A percentile compares a stretch with the other conserved stretches of the same genome.
Evolutionary conservation across 2,113 vertebrate species (phyloP).

Genomic region (Philantomba maxwellii): DNA sequence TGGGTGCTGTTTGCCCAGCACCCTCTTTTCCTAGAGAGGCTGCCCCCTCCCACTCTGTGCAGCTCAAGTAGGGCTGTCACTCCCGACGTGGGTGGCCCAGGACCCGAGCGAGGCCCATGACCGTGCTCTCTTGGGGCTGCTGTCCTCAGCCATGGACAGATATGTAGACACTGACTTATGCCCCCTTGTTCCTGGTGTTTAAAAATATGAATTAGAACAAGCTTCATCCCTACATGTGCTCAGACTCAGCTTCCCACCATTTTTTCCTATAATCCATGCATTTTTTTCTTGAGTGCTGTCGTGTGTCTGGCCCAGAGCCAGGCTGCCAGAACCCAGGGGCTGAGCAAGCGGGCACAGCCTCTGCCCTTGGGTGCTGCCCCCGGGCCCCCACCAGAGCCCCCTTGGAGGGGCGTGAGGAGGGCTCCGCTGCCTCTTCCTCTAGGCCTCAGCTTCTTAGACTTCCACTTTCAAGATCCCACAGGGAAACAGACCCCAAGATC

Average conservation of each 20-base stretch:
- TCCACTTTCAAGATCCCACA: background rate
- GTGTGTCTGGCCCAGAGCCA: background rate
- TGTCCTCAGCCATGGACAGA: fast-evolving
- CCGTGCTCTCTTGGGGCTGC: background rate
- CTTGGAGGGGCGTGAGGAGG: fast-evolving
- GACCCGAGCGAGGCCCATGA: background rate
- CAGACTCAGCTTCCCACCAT: background rate
- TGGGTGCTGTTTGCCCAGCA: background rate
- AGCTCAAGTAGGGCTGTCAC: background rate
- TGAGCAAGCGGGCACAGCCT: background rate
- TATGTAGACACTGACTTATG: background rate
- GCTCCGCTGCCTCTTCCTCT: background rate
- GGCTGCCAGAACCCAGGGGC: background rate
- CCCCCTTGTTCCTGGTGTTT: background rate
- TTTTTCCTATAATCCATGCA: background rate
- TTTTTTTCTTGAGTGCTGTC: background rate
- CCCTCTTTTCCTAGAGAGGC: background rate
- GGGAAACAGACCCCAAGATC: background rate
- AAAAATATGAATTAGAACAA: background rate
- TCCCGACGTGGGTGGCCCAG: fast-evolving
- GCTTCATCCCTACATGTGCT: background rate
- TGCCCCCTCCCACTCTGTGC: background rate
- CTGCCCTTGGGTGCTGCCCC: background rate
- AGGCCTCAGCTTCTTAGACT: background rate
- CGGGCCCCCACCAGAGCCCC: background rate